Evolutionary conservation across 2,888 invertebrate species (phyloP), one percentile per base, ranked within the genome.

Genomic region (Pteria penguin): DNA sequence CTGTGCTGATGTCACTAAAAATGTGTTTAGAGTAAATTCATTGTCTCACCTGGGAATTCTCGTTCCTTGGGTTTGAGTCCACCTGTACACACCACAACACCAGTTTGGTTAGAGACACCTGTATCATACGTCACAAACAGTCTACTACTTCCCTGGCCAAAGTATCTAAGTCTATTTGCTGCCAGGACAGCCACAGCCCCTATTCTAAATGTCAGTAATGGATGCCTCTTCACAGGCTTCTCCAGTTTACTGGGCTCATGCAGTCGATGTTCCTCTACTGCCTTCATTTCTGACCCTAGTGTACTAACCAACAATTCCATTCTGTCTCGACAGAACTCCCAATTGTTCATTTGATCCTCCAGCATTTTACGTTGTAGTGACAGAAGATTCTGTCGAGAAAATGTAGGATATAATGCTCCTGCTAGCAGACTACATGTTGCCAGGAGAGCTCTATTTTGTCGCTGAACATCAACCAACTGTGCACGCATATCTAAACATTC

Each of bases 321-420:
- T 24, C 88, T 79, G 33, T 87, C 85, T n/a, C 86, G 80, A 79
- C 89, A 87, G 27, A 82, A 79, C 54, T 89, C 89, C 84, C 88
- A 88, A 45, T 83, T 84, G 26, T 79, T 81, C 61, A 87, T 75
- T 66, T 88, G 87, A 26, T 89, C 89, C 69, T 88, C 87, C 58
- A 90, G 81, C 18, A 89, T 78, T 18, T 86, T 81, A 1, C 90
- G 83, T 81, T 91, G 88, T 11, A 86, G 70, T 1, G 86, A 74
- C 32, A 91, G 79, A 52, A 81, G 82, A 57, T 84, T 84, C n/a
- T 78, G 71, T 2, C 89, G 80, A 0, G 82, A 78, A 71, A 87
- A 87, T 67, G 90, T 76, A 18, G 91, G 91, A 73, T 88, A 90
- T 68, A 90, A 76, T 32, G 90, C 90, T 57, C 91, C 91, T 79